Percentiles rank a stretch among this genome's conserved stretches.
phyloP scores from a whole-genome alignment of 2,797 vertebrate genomes.

The Spinibarbus caldwelli region DNA sequence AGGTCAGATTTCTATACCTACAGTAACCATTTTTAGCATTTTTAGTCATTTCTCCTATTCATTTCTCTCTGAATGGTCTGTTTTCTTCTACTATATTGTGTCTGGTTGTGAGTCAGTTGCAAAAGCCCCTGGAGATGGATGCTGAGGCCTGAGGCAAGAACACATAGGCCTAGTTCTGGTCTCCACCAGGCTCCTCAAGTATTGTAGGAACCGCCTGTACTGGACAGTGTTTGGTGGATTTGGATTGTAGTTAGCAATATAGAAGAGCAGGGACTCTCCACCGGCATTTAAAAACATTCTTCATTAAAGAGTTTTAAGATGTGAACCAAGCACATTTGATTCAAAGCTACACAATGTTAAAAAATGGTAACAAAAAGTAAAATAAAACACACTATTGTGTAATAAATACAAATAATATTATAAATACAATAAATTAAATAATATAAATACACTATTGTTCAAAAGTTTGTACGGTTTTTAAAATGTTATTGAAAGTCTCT shows the following conservation, averaged over 20 bases:
- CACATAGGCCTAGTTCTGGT: neutral
- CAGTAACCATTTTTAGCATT: neutral
- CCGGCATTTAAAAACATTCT: neutral
- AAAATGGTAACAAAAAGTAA: neutral
- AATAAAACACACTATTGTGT: too few relatives aligned
- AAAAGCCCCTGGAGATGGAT: neutral
- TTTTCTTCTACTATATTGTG: neutral
- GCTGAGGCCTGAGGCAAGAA: neutral
- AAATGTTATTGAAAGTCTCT: neutral
- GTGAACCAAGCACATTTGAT: neutral
- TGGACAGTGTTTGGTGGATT: conserved; percentile 45
- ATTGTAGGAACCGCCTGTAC: neutral
- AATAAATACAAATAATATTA: too few relatives aligned
- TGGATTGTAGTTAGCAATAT: too few relatives aligned
- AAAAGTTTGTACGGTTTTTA: neutral
- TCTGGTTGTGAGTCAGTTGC: neutral
- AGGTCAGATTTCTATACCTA: neutral
- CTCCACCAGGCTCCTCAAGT: neutral
- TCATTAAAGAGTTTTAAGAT: neutral
- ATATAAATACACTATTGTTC: neutral
- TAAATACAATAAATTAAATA: too few relatives aligned
- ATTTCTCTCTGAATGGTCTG: neutral
- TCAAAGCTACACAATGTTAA: neutral
- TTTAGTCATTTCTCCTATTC: neutral
- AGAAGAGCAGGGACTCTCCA: neutral